These are phyloP conservation scores for Syngnathus rostellatus DNA, from an alignment of 2,797 vertebrate genomes.

Conservation along the genomic window DNA sequence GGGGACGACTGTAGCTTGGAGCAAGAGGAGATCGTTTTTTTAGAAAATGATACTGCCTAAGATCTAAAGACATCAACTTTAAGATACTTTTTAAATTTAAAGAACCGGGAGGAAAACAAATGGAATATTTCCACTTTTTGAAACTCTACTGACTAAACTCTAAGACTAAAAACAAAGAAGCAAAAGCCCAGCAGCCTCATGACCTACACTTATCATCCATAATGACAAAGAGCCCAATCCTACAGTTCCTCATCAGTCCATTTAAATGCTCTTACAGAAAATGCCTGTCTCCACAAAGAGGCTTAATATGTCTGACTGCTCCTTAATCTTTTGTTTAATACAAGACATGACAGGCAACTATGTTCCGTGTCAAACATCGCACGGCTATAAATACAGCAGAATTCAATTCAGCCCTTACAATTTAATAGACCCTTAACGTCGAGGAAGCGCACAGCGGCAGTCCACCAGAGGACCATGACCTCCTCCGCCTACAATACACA, in stretches of 20 bases:
- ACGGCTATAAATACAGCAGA: not conserved
- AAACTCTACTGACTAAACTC: not conserved
- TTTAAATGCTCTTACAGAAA: conserved; percentile 57
- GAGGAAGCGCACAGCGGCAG: not conserved
- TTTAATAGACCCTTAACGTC: not conserved
- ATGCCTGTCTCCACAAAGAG: conserved; percentile 45
- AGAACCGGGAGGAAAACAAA: conserved; percentile 18
- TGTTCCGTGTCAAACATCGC: not conserved
- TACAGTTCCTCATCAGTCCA: conserved; percentile 35
- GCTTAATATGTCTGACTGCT: conserved; percentile 50
- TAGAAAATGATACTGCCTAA: conserved; percentile 29
- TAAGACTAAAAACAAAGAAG: not conserved
- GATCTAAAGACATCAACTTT: conserved; percentile 29
- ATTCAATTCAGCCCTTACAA: not conserved
- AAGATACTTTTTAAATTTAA: conserved; percentile 38
- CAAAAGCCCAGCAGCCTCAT: conserved; percentile 11
- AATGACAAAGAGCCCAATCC: conserved; percentile 18
- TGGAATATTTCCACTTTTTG: conserved; percentile 35
- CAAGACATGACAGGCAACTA: conserved; percentile 10
- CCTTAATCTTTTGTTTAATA: conserved; percentile 35
- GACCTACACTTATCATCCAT: conserved; percentile 22
- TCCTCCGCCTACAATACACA: not conserved
- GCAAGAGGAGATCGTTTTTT: conserved; percentile 31
- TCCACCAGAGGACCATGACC: not conserved
- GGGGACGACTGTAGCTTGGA: conserved; percentile 22